These are phyloP conservation scores for Yasuhikotakia modesta DNA, from an alignment of 2,797 vertebrate species.

Conservation along the genomic window DNA sequence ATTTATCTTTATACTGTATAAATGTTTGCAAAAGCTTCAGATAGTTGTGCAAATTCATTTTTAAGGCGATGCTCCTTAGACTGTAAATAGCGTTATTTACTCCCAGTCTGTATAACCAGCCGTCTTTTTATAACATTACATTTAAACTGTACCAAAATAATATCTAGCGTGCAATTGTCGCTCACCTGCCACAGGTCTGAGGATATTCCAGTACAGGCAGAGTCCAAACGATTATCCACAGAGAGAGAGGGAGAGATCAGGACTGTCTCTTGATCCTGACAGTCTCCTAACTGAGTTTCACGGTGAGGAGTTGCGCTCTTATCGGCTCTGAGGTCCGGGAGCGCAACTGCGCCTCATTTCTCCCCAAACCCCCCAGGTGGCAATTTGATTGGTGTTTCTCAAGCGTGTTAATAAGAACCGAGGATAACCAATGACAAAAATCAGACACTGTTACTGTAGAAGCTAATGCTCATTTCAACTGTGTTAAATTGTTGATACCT, in stretches of 20 bases:
- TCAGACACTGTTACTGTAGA: conserved; percentile 15
- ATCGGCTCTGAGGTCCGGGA: conserved; percentile 61
- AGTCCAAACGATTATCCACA: conserved; percentile 37
- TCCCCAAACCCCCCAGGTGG: conserved; percentile 51
- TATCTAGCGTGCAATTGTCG: neutral
- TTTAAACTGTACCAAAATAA: neutral
- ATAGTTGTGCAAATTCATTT: too few relatives aligned
- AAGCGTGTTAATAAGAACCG: conserved; percentile 55
- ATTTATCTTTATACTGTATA: too few relatives aligned
- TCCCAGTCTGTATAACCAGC: too few relatives aligned
- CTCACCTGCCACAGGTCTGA: neutral
- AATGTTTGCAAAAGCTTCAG: too few relatives aligned
- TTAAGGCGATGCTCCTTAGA: too few relatives aligned
- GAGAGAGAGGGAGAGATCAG: conserved; percentile 61
- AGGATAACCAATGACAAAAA: conserved; percentile 40
- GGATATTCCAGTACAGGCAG: conserved; percentile 65
- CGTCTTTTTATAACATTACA: too few relatives aligned
- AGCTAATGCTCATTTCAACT: neutral
- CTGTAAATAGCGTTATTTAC: too few relatives aligned
- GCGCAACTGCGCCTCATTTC: conserved; percentile 66
- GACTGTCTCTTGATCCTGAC: conserved; percentile 37
- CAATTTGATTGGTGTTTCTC: conserved; percentile 57
- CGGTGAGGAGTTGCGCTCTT: conserved; percentile 72
- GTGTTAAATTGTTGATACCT: neutral
- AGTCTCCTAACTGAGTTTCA: conserved; percentile 64